Base-by-base conservation (phyloP, 2,888 invertebrate genomes). In the Volucella inanis region DNA sequence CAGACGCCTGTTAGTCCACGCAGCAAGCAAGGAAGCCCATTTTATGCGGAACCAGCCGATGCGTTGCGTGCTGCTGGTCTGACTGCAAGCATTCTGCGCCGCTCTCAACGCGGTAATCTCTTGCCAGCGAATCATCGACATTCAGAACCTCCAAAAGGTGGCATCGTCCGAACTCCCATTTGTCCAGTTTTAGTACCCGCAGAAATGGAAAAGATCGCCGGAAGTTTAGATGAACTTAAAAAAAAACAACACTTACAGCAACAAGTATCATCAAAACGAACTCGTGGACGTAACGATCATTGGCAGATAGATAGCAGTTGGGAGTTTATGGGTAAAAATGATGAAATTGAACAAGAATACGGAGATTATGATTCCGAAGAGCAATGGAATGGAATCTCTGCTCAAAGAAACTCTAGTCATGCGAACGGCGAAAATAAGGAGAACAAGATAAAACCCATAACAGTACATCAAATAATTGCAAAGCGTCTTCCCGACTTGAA, bases 271-370 rank as follows among this genome's bases (percentile, higher is more conserved):
- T 81, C 88, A 0, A 92, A 92, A 90, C 92, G 89, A n/a, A 88
- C 90, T 8, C 89, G 91, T 3, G 91, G 90, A 71, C 91, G 91
- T 31, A 89, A 91, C 72, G 93, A 93, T 77, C 94, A 95, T 81
- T 97, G 97, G 97, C 95, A 96, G 87, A 94, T 97, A 81, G 97
- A 97, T 92, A 97, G 96, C 89, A 96, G 97, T 92, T 97, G 97
- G 97, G 97, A 97, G 92, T 97, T 97, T 91, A 96, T 97, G 92
- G 95, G 96, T 94, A 94, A 94, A 68, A 89, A 90, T 62, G 90
- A 91, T 59, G 87, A 88, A 22, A 88, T 88, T 57, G 88, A 83
- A 43, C 89, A 88, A 15, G 88, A 89, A 15, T 90, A 89, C 47
- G 90, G 89, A 4, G 91, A 92, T 74, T 91, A 91, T 62, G 92